Evolutionary conservation across 2,888 invertebrate species (phyloP).

Genomic region (Marronus borbonicus): DNA sequence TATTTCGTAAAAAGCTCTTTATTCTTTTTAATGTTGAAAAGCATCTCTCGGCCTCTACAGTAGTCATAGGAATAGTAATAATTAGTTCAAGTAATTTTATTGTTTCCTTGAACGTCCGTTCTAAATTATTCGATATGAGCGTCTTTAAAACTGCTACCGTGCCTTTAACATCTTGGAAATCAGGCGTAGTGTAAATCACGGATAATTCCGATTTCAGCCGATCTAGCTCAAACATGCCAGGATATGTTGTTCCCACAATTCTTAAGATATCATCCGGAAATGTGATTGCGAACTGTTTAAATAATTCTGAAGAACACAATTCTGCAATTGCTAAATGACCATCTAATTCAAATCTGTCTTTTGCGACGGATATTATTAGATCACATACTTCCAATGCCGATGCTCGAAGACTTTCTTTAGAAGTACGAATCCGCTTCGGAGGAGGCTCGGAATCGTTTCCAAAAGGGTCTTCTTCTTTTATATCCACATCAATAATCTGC

Average conservation of each 20-base stretch:
- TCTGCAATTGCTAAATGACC: background rate
- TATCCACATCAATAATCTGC: background rate
- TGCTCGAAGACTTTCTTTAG: background rate
- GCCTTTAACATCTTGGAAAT: background rate
- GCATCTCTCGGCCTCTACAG: background rate
- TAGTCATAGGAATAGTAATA: background rate
- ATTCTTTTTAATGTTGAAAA: background rate
- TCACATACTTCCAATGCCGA: background rate
- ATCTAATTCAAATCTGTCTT: background rate
- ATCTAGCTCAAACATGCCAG: background rate
- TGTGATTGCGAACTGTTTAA: background rate
- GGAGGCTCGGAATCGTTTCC: background rate
- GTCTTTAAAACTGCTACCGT: background rate
- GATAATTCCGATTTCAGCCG: background rate
- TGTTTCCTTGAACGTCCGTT: background rate
- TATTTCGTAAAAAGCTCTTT: background rate
- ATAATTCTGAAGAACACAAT: background rate
- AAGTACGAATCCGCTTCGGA: background rate
- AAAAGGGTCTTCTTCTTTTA: background rate
- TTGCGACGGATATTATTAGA: background rate
- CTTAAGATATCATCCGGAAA: background rate
- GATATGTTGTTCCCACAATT: background rate
- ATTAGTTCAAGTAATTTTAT: background rate
- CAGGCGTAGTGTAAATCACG: background rate
- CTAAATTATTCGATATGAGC: background rate